phyloP scores from a whole-genome alignment of 2,113 vertebrate species.

The Tenebrosternarchus preto region DNA sequence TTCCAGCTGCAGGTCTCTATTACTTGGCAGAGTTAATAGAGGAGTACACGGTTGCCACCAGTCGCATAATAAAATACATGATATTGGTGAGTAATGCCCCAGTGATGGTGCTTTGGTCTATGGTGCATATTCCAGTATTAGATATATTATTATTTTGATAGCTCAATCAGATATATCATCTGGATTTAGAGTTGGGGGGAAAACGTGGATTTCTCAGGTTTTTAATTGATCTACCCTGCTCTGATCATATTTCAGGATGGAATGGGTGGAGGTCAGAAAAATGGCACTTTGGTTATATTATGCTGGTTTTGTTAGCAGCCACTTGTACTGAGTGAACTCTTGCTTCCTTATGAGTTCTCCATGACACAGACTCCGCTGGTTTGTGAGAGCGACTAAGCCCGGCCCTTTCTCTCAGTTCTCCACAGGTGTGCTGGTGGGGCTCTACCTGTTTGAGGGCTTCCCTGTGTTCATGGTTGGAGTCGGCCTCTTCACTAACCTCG shows the following conservation, averaged over 20 bases:
- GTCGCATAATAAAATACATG: constrained; percentile 97
- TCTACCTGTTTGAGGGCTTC: constrained; percentile 90
- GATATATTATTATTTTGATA: neutral
- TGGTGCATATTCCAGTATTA: neutral
- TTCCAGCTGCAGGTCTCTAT: constrained; percentile 89
- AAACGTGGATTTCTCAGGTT: neutral
- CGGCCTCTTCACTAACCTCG: constrained; percentile 94
- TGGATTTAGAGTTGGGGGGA: neutral
- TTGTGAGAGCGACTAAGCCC: constrained; percentile 1
- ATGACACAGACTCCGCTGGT: too few relatives aligned
- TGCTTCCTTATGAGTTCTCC: neutral
- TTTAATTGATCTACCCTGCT: too few relatives aligned
- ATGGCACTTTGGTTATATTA: neutral
- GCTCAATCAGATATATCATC: neutral
- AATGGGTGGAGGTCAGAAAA: too few relatives aligned
- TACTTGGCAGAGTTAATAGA: constrained; percentile 95
- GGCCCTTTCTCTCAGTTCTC: constrained; percentile 82
- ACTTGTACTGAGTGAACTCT: neutral
- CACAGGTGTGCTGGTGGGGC: constrained; percentile 83
- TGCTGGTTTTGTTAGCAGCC: neutral
- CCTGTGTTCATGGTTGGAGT: constrained; percentile 84
- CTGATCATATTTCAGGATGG: too few relatives aligned
- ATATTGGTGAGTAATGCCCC: constrained; percentile 84
- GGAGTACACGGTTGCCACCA: constrained; percentile 92
- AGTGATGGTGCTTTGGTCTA: neutral